These are phyloP conservation scores for Drosophila murphyi DNA, from an alignment of 1,140 invertebrate species.

Conservation along the genomic window DNA sequence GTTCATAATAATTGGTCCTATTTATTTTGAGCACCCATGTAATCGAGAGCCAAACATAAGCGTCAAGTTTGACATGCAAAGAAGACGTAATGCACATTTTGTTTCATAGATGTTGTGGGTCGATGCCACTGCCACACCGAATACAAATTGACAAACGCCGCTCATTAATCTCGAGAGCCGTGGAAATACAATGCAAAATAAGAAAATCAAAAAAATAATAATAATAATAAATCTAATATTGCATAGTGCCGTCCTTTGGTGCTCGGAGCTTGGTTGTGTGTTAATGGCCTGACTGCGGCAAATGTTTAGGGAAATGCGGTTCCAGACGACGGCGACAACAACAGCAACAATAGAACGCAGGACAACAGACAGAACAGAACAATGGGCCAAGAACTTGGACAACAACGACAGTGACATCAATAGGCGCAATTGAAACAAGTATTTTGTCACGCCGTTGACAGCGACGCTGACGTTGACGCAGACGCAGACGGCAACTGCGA, in stretches of 20 bases:
- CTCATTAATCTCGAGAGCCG: slow-evolving; percentile 44
- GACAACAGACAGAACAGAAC: slow-evolving; percentile 27
- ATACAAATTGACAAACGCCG: slow-evolving; percentile 35
- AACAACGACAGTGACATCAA: slow-evolving; percentile 47
- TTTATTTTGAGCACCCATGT: neutral
- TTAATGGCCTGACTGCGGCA: slow-evolving; percentile 26
- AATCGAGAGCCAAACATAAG: neutral
- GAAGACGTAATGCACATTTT: slow-evolving; percentile 7
- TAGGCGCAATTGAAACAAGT: slow-evolving; percentile 58
- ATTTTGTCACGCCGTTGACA: slow-evolving; percentile 40
- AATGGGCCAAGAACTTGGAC: slow-evolving; percentile 24
- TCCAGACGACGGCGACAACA: slow-evolving; percentile 3
- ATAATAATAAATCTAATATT: slow-evolving; percentile 8
- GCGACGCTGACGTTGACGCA: slow-evolving; percentile 3
- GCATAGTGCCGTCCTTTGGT: neutral
- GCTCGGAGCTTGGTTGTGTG: neutral
- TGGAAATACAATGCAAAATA: slow-evolving; percentile 36
- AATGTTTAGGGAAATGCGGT: slow-evolving; percentile 47
- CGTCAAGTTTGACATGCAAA: slow-evolving; percentile 10
- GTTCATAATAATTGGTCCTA: neutral
- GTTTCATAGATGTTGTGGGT: neutral
- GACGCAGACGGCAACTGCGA: slow-evolving; percentile 12
- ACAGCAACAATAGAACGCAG: slow-evolving; percentile 6
- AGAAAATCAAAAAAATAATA: neutral
- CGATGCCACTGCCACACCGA: slow-evolving; percentile 6